phyloP scores from a whole-genome alignment of 2,888 invertebrate genomes.

The Opisthograptis luteolata region DNA sequence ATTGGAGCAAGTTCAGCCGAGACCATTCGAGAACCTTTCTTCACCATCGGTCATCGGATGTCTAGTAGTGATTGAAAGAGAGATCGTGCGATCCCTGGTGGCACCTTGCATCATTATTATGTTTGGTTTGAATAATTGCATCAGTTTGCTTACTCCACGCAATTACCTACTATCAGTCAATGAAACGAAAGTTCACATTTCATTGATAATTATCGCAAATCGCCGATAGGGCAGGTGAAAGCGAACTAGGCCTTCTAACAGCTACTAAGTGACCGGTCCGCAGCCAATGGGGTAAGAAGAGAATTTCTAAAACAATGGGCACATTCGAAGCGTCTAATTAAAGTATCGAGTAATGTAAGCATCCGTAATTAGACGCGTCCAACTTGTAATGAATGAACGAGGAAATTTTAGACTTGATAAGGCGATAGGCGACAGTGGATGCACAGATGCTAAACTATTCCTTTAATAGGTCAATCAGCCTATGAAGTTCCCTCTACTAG shows the following conservation, averaged over 20 bases:
- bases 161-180: not conserved
- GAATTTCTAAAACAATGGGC: conserved; percentile 23
- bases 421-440: too few relatives aligned
- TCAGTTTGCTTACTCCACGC: not conserved
- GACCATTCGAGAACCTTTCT: too few relatives aligned
- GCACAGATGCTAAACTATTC: too few relatives aligned
- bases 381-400: conserved; percentile 1
- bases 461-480: too few relatives aligned
- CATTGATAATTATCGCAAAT: not conserved
- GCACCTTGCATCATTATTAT: too few relatives aligned
- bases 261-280: conserved; percentile 6
- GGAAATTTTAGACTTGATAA: too few relatives aligned
- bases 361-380: conserved; percentile 23
- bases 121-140: not conserved
- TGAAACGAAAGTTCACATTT: not conserved
- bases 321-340: conserved; percentile 21
- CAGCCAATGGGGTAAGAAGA: conserved; percentile 11
- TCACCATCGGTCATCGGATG: too few relatives aligned
- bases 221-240: not conserved
- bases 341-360: conserved; percentile 23
- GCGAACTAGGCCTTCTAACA: conserved; percentile 2
- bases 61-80: too few relatives aligned
- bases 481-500: too few relatives aligned
- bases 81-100: too few relatives aligned
- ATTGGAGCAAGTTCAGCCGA: too few relatives aligned